phyloP scores from a whole-genome alignment of 2,888 invertebrate species.

The Sarcophaga rosellei region DNA sequence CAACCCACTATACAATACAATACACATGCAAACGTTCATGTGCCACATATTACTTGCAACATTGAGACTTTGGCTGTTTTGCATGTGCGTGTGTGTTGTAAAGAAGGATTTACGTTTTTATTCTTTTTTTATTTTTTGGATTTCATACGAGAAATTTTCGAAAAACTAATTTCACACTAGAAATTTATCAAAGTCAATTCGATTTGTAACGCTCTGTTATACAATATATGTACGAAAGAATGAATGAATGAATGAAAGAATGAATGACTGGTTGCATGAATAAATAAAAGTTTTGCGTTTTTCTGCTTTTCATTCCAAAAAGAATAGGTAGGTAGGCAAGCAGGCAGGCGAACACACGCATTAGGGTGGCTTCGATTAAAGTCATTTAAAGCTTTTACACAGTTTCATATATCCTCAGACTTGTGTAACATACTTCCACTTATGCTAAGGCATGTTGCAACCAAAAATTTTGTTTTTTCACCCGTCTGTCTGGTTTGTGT shows the following conservation, averaged over 20 bases:
- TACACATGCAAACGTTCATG: neutral
- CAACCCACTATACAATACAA: neutral
- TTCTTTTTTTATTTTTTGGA: slow-evolving; percentile 3
- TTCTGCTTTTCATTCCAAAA: neutral
- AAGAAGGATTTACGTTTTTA: neutral
- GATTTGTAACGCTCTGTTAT: slow-evolving; percentile 67
- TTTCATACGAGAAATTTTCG: neutral
- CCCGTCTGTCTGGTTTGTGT: too few relatives aligned
- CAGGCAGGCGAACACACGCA: neutral
- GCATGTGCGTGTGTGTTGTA: neutral
- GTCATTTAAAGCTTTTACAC: too few relatives aligned
- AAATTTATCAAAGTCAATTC: slow-evolving; percentile 70
- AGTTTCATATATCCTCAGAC: too few relatives aligned
- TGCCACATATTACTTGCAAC: slow-evolving; percentile 16
- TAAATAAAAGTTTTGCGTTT: slow-evolving; percentile 6
- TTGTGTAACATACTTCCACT: too few relatives aligned
- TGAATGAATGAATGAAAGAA: neutral
- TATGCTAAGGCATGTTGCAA: too few relatives aligned
- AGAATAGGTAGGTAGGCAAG: too few relatives aligned
- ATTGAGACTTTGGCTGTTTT: slow-evolving; percentile 2
- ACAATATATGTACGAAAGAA: neutral
- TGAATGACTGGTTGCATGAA: neutral
- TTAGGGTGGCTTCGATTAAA: neutral
- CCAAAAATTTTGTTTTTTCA: too few relatives aligned
- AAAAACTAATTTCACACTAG: slow-evolving; percentile 70